These are phyloP conservation scores for Opisthocomus hoazin DNA, from an alignment of 2,113 vertebrate species.

Conservation along the genomic window DNA sequence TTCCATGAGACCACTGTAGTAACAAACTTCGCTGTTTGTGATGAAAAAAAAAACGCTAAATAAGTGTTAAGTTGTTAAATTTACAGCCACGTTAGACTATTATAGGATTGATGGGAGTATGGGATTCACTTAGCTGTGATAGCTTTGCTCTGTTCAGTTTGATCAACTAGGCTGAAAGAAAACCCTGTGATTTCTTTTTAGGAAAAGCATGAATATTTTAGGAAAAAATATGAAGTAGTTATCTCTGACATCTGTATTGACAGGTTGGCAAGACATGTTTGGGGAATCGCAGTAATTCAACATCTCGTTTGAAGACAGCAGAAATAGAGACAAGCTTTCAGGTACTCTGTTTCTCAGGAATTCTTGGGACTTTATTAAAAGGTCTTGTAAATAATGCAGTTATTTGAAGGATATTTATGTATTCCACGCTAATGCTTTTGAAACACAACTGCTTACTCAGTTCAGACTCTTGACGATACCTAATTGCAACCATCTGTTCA, in stretches of 20 bases:
- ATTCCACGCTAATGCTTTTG: background rate
- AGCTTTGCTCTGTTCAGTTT: background rate
- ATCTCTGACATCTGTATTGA: background rate
- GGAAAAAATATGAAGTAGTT: background rate
- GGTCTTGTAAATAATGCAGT: background rate
- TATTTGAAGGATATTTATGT: background rate
- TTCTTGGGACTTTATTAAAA: background rate
- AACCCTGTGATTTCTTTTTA: too few species aligned
- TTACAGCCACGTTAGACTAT: background rate
- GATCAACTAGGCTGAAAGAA: background rate
- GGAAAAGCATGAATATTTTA: background rate
- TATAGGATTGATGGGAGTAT: background rate
- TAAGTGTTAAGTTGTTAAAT: background rate
- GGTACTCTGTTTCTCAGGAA: conserved; percentile 40
- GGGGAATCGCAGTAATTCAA: conserved; percentile 41
- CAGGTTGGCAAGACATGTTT: conserved; percentile 63
- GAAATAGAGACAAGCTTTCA: conserved; percentile 50
- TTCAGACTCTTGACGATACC: background rate
- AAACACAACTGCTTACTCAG: background rate
- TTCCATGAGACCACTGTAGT: background rate
- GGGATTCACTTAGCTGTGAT: background rate
- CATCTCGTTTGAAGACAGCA: background rate
- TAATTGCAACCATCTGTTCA: background rate
- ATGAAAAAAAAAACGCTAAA: background rate
- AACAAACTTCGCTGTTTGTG: background rate